Evolutionary conservation across 2,113 vertebrate species (phyloP), one percentile per base, ranked within the genome.

Genomic region (Ctenomys sociabilis): DNA sequence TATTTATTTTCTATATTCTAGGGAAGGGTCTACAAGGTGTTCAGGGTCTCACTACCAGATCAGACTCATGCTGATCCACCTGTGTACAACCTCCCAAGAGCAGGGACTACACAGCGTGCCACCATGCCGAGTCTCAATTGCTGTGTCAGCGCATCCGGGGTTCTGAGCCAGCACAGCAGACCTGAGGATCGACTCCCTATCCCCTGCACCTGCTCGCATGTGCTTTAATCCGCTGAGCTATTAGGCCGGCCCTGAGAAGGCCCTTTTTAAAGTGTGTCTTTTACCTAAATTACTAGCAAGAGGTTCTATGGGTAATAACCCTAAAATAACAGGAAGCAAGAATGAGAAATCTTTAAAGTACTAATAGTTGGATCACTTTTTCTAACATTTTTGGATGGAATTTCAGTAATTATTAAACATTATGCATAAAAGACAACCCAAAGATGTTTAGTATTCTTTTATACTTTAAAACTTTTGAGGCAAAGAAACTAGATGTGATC

Each of bases 201-300:
- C 49, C 49, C 49, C 49, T 49, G 49, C 10, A 49, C 49, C 10
- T 49, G 49, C 49, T 49, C 10, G 49, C 49, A 49, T 8, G 49
- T 49, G 49, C 49, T 49, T 49, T 49, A 49, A 11, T 49, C 49
- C 12, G 49, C 9, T 49, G 49, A 49, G 49, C 49, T 49, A 49
- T 49, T 49, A 10, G 49, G 49, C 49, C 9, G 12, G 49, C 49
- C 12, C 49, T 49, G 54, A 88, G 4, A 12, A 59, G 37, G 5
- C 3, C 21, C 72, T 52, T 96, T 95, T 90, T 96, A 81, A 97
- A 96, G 40, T 80, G 2, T 82, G 37, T 40, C 52, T 95, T 96
- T 95, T 93, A 94, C 89, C 75, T 95, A 26, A 17, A 63, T 72
- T 49, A 86, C 75, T 96, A 93, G 92, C 68, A 96, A 89, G 68